A percentile compares a stretch with the other conserved stretches of the same genome.
Evolutionary conservation across 30 jellyfish, hydroid and myxozoan species (phyloP).

Genomic region (Mastigias papua): DNA sequence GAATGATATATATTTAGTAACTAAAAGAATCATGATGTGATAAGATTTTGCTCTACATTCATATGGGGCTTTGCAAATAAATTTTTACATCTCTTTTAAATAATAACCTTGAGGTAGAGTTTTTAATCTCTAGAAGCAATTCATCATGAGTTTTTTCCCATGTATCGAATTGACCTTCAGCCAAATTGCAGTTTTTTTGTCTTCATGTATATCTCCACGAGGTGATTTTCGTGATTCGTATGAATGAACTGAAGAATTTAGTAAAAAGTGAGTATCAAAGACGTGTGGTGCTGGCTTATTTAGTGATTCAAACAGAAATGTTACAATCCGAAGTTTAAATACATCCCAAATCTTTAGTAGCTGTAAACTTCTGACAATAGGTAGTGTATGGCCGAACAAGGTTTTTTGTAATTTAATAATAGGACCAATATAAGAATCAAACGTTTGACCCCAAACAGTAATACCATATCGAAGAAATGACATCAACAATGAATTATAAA

Average conservation of each 20-base stretch:
- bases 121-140: background rate
- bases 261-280: background rate
- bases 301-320: background rate
- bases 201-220: background rate
- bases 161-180: background rate
- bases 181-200: background rate
- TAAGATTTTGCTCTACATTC: too few relatives aligned
- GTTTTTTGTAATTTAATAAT: too few relatives aligned
- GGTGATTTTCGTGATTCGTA: background rate
- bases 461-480: too few relatives aligned
- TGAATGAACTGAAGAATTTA: background rate
- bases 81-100: too few relatives aligned
- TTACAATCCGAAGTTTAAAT: background rate
- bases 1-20: too few relatives aligned
- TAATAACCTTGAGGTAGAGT: background rate
- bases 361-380: too few relatives aligned
- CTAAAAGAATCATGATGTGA: too few relatives aligned
- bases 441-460: too few relatives aligned
- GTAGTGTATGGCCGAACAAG: too few relatives aligned
- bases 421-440: too few relatives aligned
- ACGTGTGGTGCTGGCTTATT: background rate
- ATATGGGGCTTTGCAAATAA: too few relatives aligned
- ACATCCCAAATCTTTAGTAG: background rate
- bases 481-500: too few relatives aligned
- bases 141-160: conserved; percentile 1